Conservation (phyloP, 2,888 invertebrate genomes). For the Rotaria sp. region DNA sequence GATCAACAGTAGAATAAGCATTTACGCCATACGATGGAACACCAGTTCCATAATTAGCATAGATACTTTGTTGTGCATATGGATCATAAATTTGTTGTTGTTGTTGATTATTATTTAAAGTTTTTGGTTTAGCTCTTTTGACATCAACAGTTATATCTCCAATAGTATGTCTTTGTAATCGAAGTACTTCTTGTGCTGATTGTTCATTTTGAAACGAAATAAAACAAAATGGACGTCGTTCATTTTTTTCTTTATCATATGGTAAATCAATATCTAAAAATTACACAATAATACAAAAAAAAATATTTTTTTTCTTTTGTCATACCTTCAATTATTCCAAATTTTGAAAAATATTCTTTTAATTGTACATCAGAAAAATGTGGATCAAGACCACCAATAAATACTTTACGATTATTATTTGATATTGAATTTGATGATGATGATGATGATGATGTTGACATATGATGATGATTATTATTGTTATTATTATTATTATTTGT, state of each 20-base stretch:
- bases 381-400: slow-evolving; percentile 31
- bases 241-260: slow-evolving; percentile 30
- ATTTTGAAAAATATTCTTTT: slow-evolving; percentile 18
- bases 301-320: too few species aligned
- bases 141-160: slow-evolving; percentile 30
- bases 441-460: not conserved
- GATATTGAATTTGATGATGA: not conserved
- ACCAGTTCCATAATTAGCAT: slow-evolving; percentile 1
- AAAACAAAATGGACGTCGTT: slow-evolving; percentile 31
- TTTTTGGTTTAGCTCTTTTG: slow-evolving; percentile 28
- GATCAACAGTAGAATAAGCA: not conserved
- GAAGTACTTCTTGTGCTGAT: slow-evolving; percentile 22
- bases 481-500: not conserved
- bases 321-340: not conserved
- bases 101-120: slow-evolving; percentile 13
- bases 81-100: slow-evolving; percentile 18
- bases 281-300: not conserved
- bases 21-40: not conserved
- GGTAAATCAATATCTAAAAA: slow-evolving; percentile 25
- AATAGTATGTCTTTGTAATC: slow-evolving; percentile 4
- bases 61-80: not conserved
- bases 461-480: not conserved
- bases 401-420: slow-evolving; percentile 28
- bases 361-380: slow-evolving; percentile 11
- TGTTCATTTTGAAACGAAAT: slow-evolving; percentile 27